A percentile compares a stretch with the other conserved stretches of the same genome.
Conservation (phyloP, 1,140 invertebrate genomes). For the Cyclina sinensis region DNA sequence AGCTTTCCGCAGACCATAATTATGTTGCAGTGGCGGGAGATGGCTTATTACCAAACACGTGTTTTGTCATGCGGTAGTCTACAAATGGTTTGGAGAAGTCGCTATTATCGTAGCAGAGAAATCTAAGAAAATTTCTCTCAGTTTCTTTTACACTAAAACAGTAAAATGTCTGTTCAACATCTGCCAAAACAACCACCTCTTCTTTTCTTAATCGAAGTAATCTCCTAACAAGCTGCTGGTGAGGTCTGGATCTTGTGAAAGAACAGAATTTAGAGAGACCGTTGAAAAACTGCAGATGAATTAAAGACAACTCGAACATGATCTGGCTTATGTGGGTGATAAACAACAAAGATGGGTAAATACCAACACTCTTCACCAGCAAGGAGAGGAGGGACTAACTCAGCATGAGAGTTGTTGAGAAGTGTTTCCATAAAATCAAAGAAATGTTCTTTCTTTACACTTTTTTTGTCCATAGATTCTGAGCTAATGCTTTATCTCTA, state of each 20-base stretch:
- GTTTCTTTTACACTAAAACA: slow-evolving; percentile 28
- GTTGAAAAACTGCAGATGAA: slow-evolving; percentile 35
- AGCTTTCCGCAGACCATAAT: not conserved
- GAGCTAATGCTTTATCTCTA: no score
- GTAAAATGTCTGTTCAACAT: slow-evolving; percentile 38
- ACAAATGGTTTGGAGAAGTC: not conserved
- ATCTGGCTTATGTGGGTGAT: not conserved
- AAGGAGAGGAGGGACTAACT: not conserved
- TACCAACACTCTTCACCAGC: slow-evolving; percentile 31
- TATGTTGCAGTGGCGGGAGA: not conserved
- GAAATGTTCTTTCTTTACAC: no score
- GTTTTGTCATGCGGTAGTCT: slow-evolving; percentile 57
- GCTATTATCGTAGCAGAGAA: slow-evolving; percentile 53
- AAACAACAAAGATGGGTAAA: slow-evolving; percentile 3
- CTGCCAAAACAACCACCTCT: slow-evolving; percentile 25
- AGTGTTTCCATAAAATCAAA: no score
- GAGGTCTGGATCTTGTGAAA: slow-evolving; percentile 66
- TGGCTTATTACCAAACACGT: slow-evolving; percentile 9
- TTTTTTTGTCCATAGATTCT: no score
- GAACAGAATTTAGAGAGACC: slow-evolving; percentile 74
- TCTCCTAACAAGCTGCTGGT: slow-evolving; percentile 60
- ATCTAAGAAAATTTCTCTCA: slow-evolving; percentile 62
- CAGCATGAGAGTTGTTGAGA: not conserved
- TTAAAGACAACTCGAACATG: slow-evolving; percentile 6
- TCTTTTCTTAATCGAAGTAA: slow-evolving; percentile 59